phyloP scores from a whole-genome alignment of 2,797 vertebrate genomes.

The Alauda arvensis region DNA sequence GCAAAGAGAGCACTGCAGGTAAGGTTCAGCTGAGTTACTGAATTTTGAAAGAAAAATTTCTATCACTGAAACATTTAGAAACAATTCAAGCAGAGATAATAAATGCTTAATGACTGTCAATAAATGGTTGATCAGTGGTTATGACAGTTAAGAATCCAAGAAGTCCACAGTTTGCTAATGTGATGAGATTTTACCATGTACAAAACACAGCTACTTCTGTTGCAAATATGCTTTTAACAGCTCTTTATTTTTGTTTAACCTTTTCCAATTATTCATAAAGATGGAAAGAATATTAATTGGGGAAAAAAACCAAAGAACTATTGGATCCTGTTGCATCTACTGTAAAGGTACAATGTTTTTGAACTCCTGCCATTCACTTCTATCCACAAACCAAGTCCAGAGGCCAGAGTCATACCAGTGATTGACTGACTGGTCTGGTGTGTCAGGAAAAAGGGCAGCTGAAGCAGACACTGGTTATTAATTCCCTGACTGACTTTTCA shows the following conservation, averaged over 20 bases:
- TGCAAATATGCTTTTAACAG: not conserved
- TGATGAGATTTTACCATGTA: not conserved
- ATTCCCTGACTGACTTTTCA: not conserved
- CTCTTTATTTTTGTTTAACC: not conserved
- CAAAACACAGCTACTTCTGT: not conserved
- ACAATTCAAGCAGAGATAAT: conserved; percentile 9
- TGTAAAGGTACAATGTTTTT: not conserved
- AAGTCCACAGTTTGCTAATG: not conserved
- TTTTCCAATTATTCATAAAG: not conserved
- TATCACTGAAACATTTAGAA: conserved; percentile 24
- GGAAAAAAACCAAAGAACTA: not conserved
- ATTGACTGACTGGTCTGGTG: not conserved
- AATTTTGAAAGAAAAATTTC: conserved; percentile 22
- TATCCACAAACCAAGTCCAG: not conserved
- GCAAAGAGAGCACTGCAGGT: not conserved
- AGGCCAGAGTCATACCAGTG: not conserved
- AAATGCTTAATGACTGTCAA: conserved; percentile 26
- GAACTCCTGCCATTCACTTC: not conserved
- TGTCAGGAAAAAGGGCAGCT: not conserved
- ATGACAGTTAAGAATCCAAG: not conserved
- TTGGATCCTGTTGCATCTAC: not conserved
- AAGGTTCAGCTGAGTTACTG: not conserved
- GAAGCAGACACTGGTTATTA: not conserved
- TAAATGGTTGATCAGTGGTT: conserved; percentile 19
- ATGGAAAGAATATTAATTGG: not conserved